Evolutionary conservation across 2,888 invertebrate species (phyloP).

Genomic region (Epinotia ramella): DNA sequence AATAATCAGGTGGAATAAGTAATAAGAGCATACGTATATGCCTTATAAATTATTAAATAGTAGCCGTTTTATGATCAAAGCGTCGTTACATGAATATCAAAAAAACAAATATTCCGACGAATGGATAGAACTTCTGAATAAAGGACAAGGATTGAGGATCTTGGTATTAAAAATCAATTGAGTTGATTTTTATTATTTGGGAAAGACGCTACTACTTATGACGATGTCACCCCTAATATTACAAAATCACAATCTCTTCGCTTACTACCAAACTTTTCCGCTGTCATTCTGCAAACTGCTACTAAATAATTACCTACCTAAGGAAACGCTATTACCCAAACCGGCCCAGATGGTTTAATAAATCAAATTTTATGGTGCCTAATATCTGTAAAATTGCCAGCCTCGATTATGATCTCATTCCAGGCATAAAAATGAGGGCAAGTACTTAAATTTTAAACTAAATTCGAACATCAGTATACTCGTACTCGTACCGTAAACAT

Average conservation of each 20-base stretch:
- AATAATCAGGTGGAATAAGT: too few relatives aligned
- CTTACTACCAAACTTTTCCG: background rate
- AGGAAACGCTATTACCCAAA: slow-evolving; percentile 15
- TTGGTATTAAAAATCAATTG: too few relatives aligned
- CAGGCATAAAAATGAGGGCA: slow-evolving; percentile 12
- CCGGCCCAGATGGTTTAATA: slow-evolving; percentile 2
- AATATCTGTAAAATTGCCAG: slow-evolving; percentile 30
- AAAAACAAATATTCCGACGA: too few relatives aligned
- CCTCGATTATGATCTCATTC: slow-evolving; percentile 24
- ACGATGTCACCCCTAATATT: too few relatives aligned
- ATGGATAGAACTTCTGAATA: background rate
- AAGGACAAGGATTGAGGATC: background rate
- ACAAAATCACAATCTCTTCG: too few relatives aligned
- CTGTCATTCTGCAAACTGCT: background rate
- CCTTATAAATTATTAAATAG: too few relatives aligned
- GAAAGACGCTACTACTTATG: too few relatives aligned
- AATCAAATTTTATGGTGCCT: slow-evolving; percentile 31
- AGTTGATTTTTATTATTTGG: too few relatives aligned
- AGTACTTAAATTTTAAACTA: background rate
- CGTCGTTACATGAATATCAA: too few relatives aligned
- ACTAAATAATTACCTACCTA: slow-evolving; percentile 13
- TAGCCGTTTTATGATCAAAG: background rate
- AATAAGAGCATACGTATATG: too few relatives aligned
- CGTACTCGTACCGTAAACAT: background rate
- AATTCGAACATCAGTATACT: background rate